These are phyloP conservation scores for Rhimphoctona megacephalus DNA, from an alignment of 2,888 invertebrate genomes.

Conservation along the genomic window DNA sequence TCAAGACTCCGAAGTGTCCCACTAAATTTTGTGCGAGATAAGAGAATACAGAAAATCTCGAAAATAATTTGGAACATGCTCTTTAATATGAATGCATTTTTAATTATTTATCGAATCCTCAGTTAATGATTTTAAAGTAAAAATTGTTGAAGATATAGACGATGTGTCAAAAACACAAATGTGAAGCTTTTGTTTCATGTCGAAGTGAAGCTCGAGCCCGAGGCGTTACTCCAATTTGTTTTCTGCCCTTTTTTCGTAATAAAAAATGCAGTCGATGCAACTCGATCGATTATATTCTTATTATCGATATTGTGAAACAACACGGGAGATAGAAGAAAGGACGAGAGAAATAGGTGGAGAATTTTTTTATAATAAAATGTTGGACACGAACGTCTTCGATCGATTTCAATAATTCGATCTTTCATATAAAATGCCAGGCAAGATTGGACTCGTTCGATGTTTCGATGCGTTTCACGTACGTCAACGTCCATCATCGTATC, in stretches of 20 bases:
- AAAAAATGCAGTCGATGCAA: constrained; percentile 48
- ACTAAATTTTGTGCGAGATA: not conserved
- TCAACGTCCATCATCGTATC: constrained; percentile 69
- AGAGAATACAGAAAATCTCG: not conserved
- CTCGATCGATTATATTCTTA: constrained; percentile 53
- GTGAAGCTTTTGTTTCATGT: constrained; percentile 19
- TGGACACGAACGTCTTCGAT: constrained; percentile 52
- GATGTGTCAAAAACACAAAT: not conserved
- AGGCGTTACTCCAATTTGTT: constrained; percentile 48
- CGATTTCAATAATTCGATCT: constrained; percentile 76
- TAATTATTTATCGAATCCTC: not conserved
- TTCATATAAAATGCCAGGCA: constrained; percentile 70
- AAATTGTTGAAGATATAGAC: not conserved
- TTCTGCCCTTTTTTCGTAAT: not conserved
- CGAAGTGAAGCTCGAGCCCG: constrained; percentile 24
- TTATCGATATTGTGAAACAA: constrained; percentile 44
- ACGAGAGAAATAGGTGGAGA: constrained; percentile 16
- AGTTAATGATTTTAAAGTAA: not conserved
- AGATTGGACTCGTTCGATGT: constrained; percentile 66
- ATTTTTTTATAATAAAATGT: constrained; percentile 25
- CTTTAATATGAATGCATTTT: not conserved
- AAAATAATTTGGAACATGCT: not conserved
- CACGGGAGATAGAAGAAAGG: constrained; percentile 19
- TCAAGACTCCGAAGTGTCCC: not conserved
- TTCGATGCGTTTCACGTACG: constrained; percentile 69